phyloP scores from a whole-genome alignment of 92 coral and sea anemone species.

The Blastomussa wellsi region DNA sequence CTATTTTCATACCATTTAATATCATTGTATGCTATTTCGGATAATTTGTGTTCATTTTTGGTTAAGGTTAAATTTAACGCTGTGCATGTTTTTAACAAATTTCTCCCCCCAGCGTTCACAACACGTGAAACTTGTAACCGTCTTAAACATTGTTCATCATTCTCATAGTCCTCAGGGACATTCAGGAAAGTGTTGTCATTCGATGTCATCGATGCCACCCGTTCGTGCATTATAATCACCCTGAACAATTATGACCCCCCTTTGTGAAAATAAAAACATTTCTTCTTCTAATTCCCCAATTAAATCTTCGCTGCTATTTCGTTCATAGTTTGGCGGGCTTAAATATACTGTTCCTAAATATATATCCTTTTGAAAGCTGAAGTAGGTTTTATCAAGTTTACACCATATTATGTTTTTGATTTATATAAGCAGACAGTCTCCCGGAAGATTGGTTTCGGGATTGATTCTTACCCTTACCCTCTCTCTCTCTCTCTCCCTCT shows the following conservation, averaged over 20 bases:
- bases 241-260: slow-evolving; percentile 26
- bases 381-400: slow-evolving; percentile 28
- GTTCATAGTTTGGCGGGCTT: slow-evolving; percentile 38
- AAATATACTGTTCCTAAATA: slow-evolving; percentile 41
- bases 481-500: too few relatives aligned
- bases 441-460: slow-evolving; percentile 6
- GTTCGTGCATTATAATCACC: slow-evolving; percentile 33
- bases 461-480: not conserved
- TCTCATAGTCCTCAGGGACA: slow-evolving; percentile 35
- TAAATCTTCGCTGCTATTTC: slow-evolving; percentile 19
- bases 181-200: slow-evolving; percentile 18
- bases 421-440: not conserved
- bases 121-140: not conserved
- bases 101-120: too few relatives aligned
- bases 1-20: too few relatives aligned
- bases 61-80: too few relatives aligned
- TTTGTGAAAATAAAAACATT: slow-evolving; percentile 23
- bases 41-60: too few relatives aligned
- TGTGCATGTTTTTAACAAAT: too few relatives aligned
- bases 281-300: slow-evolving; percentile 38
- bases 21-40: too few relatives aligned
- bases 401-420: too few relatives aligned
- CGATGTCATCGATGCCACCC: not conserved
- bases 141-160: slow-evolving; percentile 1
- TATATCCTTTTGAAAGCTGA: slow-evolving; percentile 35